phyloP scores from a whole-genome alignment of 2,888 invertebrate genomes.

The Ariolimax columbianus region DNA sequence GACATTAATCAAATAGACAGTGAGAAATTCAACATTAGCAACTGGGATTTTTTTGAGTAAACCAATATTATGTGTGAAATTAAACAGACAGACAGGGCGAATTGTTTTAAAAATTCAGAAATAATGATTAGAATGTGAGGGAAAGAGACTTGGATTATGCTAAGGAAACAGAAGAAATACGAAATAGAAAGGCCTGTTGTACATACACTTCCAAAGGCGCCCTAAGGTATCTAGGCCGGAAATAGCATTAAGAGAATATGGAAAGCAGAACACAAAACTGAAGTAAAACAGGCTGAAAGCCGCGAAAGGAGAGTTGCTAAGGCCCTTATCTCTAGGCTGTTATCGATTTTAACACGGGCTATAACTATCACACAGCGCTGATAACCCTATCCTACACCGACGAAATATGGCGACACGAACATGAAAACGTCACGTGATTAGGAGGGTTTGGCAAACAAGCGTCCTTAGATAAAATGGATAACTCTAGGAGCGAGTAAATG shows the following conservation, averaged over 20 bases:
- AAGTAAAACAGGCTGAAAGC: neutral
- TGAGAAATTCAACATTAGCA: no score
- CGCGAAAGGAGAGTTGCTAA: constrained; percentile 14
- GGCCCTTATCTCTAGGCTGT: constrained; percentile 2
- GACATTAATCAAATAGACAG: no score
- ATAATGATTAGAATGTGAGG: neutral
- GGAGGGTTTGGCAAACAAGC: neutral
- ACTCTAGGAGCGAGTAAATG: neutral
- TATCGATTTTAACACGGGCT: constrained; percentile 20
- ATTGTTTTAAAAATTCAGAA: neutral
- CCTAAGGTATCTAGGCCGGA: neutral
- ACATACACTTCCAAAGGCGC: neutral
- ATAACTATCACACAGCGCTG: constrained; percentile 2
- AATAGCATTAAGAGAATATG: neutral
- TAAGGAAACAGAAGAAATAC: no score
- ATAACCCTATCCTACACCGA: neutral
- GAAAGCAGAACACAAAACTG: neutral
- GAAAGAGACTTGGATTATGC: no score
- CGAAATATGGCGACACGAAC: neutral
- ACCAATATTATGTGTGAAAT: no score
- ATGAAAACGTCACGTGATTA: neutral
- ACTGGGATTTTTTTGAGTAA: no score
- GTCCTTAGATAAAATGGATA: neutral
- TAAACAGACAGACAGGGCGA: no score
- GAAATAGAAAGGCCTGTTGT: neutral